phyloP scores from a whole-genome alignment of 35 echinoderm and acorn worm species.

The Anneissia japonica region DNA sequence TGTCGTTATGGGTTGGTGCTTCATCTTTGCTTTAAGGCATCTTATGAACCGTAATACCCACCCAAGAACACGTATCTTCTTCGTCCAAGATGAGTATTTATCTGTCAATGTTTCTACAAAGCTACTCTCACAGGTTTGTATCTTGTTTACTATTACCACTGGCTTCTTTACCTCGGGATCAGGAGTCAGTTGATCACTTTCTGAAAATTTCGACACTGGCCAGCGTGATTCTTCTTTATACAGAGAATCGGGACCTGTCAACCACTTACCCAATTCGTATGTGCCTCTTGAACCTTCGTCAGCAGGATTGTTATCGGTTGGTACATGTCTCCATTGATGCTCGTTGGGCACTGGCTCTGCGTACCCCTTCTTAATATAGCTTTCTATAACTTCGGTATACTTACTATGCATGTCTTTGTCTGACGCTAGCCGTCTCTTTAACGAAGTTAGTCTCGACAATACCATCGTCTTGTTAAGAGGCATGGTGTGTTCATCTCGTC shows the following conservation, averaged over 20 bases:
- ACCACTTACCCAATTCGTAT: constrained; percentile 8
- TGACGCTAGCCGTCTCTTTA: background rate
- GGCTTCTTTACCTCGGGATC: constrained; percentile 30
- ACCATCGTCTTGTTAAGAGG: background rate
- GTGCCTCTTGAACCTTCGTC: constrained; percentile 34
- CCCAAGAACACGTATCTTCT: background rate
- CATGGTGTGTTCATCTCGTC: background rate
- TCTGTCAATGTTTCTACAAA: background rate
- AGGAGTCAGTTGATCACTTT: background rate
- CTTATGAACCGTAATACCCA: constrained; percentile 30
- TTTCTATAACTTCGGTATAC: constrained; percentile 38
- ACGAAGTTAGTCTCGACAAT: background rate
- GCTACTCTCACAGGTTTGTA: background rate
- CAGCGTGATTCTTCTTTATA: constrained; percentile 13
- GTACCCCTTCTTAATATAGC: constrained; percentile 30
- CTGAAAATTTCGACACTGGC: constrained; percentile 21
- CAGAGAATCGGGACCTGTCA: constrained; percentile 15
- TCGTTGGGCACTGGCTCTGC: constrained; percentile 1
- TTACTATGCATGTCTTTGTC: constrained; percentile 22
- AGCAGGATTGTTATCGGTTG: constrained; percentile 15
- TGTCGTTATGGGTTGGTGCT: background rate
- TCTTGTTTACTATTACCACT: background rate
- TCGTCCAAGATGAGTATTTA: constrained; percentile 37
- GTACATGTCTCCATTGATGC: constrained; percentile 26
- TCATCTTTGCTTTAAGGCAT: background rate